Percentiles rank a stretch among this genome's conserved stretches.
Conservation (phyloP, 2,888 invertebrate genomes). For the Erebia palarica region DNA sequence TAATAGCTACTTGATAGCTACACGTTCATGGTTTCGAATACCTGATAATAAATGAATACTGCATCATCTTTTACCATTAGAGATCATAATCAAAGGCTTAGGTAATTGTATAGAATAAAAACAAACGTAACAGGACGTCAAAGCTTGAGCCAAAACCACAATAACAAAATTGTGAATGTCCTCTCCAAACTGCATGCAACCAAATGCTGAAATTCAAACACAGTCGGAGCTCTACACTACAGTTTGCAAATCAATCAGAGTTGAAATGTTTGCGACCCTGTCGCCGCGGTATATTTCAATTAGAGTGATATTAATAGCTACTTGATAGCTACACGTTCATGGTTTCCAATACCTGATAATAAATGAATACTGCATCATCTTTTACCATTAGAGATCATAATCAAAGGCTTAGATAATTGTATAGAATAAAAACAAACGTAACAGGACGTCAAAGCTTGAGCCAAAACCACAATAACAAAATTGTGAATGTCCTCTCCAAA, state of each 20-base stretch:
- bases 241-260: slow-evolving; percentile 41
- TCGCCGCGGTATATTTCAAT: slow-evolving; percentile 26
- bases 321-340: no score
- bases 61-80: no score
- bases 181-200: not conserved
- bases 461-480: not conserved
- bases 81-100: no score
- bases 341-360: no score
- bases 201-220: slow-evolving; percentile 30
- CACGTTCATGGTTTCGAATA: no score
- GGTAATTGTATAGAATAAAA: no score
- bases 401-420: no score
- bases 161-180: not conserved
- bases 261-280: slow-evolving; percentile 35
- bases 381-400: no score
- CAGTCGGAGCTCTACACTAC: slow-evolving; percentile 39
- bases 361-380: no score
- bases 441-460: not conserved
- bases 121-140: not conserved
- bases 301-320: no score
- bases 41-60: no score
- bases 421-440: not conserved
- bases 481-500: not conserved
- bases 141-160: not conserved
- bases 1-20: no score